Percentiles rank a stretch among this genome's conserved stretches.
Conservation (phyloP, 2,888 invertebrate genomes). For the Noctua pronuba region DNA sequence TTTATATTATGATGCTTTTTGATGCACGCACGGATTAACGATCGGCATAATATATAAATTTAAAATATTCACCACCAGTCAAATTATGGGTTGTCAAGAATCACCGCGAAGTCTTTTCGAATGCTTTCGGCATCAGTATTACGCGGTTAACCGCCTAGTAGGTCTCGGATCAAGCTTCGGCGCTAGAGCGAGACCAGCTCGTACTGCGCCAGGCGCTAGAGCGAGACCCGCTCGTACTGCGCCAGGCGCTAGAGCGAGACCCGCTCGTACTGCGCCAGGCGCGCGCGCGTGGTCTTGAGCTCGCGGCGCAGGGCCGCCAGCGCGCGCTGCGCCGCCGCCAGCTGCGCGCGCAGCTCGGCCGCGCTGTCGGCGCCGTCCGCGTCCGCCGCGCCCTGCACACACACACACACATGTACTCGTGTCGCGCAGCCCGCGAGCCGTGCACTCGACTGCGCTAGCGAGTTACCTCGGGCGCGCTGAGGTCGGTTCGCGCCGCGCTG, state of each 20-base stretch:
- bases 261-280: conserved; percentile 88
- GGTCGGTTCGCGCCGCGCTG: conserved; percentile 56
- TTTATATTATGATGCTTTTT: not conserved
- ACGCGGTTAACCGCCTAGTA: not conserved
- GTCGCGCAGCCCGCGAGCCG: too few species aligned
- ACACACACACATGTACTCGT: not conserved
- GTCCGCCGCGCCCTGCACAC: conserved; percentile 9
- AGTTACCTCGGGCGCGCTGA: conserved; percentile 24
- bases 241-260: conserved; percentile 74
- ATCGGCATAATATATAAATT: not conserved
- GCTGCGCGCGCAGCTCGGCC: conserved; percentile 61
- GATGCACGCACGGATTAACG: not conserved
- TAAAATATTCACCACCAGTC: not conserved
- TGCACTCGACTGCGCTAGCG: too few species aligned
- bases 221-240: conserved; percentile 92
- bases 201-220: conserved; percentile 10
- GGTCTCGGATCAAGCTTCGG: not conserved
- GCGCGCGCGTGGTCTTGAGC: conserved; percentile 11
- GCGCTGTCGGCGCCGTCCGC: too few species aligned
- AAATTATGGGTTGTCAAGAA: not conserved
- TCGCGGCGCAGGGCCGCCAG: conserved; percentile 36
- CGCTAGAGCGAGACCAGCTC: conserved; percentile 4
- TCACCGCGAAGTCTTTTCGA: not conserved
- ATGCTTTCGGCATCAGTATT: not conserved
- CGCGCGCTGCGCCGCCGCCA: conserved; percentile 88